A percentile compares a stretch with the other conserved stretches of the same genome.
Conservation (phyloP, 2,797 vertebrate species). For the Tokudaia tokunoshimensis region DNA sequence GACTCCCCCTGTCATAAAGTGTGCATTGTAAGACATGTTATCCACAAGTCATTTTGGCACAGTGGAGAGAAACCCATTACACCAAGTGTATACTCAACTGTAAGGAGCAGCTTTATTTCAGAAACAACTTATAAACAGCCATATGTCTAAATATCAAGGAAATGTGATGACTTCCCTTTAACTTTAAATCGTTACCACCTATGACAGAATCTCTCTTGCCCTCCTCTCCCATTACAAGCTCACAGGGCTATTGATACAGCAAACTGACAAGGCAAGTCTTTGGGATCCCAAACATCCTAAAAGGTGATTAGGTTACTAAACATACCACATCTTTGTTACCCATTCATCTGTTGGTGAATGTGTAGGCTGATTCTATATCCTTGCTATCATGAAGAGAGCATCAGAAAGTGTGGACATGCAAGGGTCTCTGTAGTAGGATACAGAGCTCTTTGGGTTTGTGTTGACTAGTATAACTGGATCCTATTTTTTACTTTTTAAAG, state of each 20-base stretch:
- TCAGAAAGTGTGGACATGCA: not conserved
- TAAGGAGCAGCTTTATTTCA: conserved; percentile 15
- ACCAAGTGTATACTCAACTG: not conserved
- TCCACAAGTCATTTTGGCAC: not conserved
- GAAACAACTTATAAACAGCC: not conserved
- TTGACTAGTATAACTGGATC: not conserved
- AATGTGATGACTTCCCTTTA: conserved; percentile 16
- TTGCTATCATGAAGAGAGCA: not conserved
- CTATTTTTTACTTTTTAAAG: not conserved
- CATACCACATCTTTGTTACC: not conserved
- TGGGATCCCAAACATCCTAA: not conserved
- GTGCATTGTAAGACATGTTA: not conserved
- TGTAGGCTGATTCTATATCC: not conserved
- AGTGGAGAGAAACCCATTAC: not conserved
- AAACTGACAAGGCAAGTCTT: not conserved
- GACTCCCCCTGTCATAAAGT: not conserved
- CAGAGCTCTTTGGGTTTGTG: not conserved
- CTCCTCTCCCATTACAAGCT: not conserved
- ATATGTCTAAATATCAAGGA: not conserved
- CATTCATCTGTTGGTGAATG: not conserved
- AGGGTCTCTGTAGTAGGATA: not conserved
- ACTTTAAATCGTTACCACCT: not conserved
- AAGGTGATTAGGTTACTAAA: not conserved
- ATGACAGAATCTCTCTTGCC: not conserved
- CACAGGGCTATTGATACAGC: not conserved